Percentiles rank a stretch among this genome's conserved stretches.
phyloP scores from a whole-genome alignment of 1,140 invertebrate species.

The Ceratina japonica region DNA sequence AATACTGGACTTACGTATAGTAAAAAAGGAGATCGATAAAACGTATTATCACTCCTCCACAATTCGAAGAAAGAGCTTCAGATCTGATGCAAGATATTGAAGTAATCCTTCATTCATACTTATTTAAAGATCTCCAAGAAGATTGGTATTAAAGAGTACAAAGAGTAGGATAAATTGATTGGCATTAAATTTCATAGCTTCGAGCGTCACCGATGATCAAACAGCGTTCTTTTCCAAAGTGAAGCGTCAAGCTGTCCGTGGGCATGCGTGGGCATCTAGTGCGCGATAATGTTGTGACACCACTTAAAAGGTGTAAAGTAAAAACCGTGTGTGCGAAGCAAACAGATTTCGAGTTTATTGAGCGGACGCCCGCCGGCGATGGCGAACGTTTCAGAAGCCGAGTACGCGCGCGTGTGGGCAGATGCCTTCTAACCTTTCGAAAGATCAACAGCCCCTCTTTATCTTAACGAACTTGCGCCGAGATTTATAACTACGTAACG shows the following conservation, averaged over 20 bases:
- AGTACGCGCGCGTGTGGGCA: constrained; percentile 21
- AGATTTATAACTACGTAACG: constrained; percentile 30
- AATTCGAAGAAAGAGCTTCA: too few relatives aligned
- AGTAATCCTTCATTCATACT: too few relatives aligned
- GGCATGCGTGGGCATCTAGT: constrained; percentile 9
- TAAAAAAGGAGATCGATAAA: too few relatives aligned
- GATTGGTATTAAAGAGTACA: neutral
- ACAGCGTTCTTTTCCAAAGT: neutral
- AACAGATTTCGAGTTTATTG: constrained; percentile 51
- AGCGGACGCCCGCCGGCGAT: constrained; percentile 9
- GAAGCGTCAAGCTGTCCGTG: constrained; percentile 13
- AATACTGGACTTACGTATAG: neutral
- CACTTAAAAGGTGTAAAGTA: constrained; percentile 35
- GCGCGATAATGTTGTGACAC: constrained; percentile 33
- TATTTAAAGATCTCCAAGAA: neutral
- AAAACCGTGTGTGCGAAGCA: constrained; percentile 33
- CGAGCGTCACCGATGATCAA: neutral
- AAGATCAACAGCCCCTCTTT: constrained; percentile 24
- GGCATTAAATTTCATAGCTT: neutral
- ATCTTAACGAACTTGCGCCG: neutral
- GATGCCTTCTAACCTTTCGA: constrained; percentile 36
- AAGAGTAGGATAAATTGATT: neutral
- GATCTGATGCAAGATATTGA: too few relatives aligned
- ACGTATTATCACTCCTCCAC: too few relatives aligned
- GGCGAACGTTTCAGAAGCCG: constrained; percentile 15